A percentile compares a stretch with the other conserved stretches of the same genome.
Conservation (phyloP, 2,797 vertebrate genomes). For the Hipposideros larvatus region DNA sequence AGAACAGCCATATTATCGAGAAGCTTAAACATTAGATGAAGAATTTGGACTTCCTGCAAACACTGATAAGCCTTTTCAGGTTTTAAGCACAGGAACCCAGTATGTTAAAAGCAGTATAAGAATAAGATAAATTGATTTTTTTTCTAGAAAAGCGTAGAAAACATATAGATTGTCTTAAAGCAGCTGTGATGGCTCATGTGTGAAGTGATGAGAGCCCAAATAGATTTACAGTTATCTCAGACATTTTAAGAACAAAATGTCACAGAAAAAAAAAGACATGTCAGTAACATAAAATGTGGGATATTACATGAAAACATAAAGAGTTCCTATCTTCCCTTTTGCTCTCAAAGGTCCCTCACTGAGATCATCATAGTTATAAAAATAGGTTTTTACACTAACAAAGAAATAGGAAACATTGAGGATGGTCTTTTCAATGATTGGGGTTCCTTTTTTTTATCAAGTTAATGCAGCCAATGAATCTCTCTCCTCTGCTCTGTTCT, state of each 20-base stretch:
- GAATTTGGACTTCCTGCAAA: not conserved
- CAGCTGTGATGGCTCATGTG: not conserved
- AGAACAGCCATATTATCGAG: not conserved
- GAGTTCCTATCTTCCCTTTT: not conserved
- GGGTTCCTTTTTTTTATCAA: not conserved
- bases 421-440: not conserved
- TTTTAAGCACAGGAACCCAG: not conserved
- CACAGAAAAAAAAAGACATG: not conserved
- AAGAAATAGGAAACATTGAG: not conserved
- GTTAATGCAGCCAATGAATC: not conserved
- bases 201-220: not conserved
- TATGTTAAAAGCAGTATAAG: not conserved
- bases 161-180: not conserved
- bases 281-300: not conserved
- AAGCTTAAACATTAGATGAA: not conserved
- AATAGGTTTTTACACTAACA: not conserved
- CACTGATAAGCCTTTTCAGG: not conserved
- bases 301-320: conserved; percentile 21
- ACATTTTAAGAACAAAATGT: conserved; percentile 31
- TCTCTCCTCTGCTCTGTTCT: not conserved
- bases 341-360: not conserved
- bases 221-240: not conserved
- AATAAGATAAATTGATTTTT: not conserved
- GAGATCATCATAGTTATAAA: not conserved
- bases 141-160: not conserved